Percentiles rank a stretch among this genome's conserved stretches.
Conservation (phyloP, 2,888 invertebrate genomes). For the Drosophila fungiperda region DNA sequence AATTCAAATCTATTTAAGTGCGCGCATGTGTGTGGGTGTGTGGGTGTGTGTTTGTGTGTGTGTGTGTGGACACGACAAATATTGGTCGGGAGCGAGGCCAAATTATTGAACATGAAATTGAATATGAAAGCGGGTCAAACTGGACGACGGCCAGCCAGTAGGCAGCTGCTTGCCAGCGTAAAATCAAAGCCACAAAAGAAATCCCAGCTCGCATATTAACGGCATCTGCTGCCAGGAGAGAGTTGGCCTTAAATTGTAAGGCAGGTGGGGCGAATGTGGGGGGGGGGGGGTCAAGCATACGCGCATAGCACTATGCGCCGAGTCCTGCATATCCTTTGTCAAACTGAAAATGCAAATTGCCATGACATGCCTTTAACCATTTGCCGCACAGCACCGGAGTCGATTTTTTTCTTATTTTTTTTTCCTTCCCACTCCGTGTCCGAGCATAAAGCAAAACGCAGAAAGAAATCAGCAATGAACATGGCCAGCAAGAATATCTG, state of each 20-base stretch:
- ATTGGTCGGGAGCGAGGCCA: conserved; percentile 39
- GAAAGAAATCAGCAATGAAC: conserved; percentile 66
- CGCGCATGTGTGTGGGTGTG: conserved; percentile 1
- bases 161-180: conserved; percentile 27
- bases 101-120: conserved; percentile 78
- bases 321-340: conserved; percentile 77
- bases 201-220: conserved; percentile 79
- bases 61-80: conserved; percentile 26
- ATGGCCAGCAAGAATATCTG: conserved; percentile 35
- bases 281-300: conserved; percentile 2
- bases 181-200: conserved; percentile 79
- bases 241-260: conserved; percentile 29
- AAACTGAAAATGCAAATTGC: conserved; percentile 79
- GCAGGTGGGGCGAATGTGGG: not conserved
- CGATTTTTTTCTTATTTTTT: conserved; percentile 15
- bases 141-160: not conserved
- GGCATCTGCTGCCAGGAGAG: conserved; percentile 63
- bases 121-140: conserved; percentile 50
- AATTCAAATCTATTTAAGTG: conserved; percentile 42
- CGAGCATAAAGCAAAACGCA: conserved; percentile 74
- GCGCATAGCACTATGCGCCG: conserved; percentile 23
- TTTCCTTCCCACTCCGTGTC: conserved; percentile 38
- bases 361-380: conserved; percentile 79
- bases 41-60: conserved; percentile 8
- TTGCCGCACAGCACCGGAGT: conserved; percentile 46